Percentiles rank a stretch among this genome's conserved stretches.
Conservation (phyloP, 92 coral and sea anemone species). For the Zoanthus sociatus region DNA sequence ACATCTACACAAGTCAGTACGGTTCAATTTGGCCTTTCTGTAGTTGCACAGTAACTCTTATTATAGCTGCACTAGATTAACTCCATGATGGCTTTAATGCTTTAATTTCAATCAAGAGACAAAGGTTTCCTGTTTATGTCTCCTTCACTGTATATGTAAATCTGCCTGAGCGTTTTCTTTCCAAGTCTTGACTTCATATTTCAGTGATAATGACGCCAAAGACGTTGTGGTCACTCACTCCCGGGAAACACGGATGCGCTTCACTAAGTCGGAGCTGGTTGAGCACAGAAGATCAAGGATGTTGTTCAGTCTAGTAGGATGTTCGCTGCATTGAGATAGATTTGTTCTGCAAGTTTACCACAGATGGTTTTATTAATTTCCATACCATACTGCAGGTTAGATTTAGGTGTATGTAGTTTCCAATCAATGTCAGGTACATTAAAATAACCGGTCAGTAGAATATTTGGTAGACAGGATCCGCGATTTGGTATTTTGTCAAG, state of each 20-base stretch:
- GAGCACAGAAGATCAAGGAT: conserved; percentile 1
- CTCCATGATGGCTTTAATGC: too few species aligned
- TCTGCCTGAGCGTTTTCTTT: conserved; percentile 58
- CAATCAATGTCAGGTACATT: conserved; percentile 16
- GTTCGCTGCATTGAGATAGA: not conserved
- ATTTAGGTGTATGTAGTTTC: not conserved
- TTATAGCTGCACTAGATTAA: too few species aligned
- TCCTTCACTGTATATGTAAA: conserved; percentile 52
- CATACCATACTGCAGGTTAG: not conserved
- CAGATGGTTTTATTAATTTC: not conserved
- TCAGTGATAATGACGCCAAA: not conserved
- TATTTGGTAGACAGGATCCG: not conserved
- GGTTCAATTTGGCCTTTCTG: too few species aligned
- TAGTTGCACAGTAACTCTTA: too few species aligned
- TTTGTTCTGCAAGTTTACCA: not conserved
- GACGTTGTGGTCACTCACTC: conserved; percentile 8
- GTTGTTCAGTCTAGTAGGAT: not conserved
- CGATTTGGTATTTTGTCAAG: not conserved
- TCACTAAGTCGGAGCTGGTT: conserved; percentile 36
- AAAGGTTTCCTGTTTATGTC: conserved; percentile 20
- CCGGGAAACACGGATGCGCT: not conserved
- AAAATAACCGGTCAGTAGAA: conserved; percentile 1
- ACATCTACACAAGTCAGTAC: too few species aligned
- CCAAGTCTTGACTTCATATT: conserved; percentile 12
- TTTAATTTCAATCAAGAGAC: too few species aligned